Conservation (phyloP, 2,888 invertebrate species). For the Aphodius sticticus region DNA sequence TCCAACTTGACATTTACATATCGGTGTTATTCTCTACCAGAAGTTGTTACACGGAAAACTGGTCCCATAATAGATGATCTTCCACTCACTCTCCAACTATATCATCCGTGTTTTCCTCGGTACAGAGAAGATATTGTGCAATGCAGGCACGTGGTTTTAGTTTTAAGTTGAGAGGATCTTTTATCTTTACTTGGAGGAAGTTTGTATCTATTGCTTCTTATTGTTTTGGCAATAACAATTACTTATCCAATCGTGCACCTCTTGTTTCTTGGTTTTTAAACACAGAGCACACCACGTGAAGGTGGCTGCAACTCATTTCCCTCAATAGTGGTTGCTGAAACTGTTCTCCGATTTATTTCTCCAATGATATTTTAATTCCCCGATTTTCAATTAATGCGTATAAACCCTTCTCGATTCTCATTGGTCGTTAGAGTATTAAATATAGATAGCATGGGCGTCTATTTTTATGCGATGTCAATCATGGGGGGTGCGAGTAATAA, state of each 20-base stretch:
- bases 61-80: conserved; percentile 18
- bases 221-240: no score
- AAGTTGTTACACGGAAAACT: conserved; percentile 19
- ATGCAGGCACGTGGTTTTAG: background rate
- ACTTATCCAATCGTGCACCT: no score
- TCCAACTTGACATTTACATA: conserved; percentile 24
- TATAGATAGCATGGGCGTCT: background rate
- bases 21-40: conserved; percentile 22
- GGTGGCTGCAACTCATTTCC: no score
- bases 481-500: background rate
- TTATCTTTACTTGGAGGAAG: no score
- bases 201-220: no score
- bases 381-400: background rate
- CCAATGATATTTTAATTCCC: background rate
- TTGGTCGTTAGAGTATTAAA: background rate
- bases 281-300: no score
- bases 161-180: no score
- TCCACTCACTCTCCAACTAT: background rate
- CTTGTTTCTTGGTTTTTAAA: no score
- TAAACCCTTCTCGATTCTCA: background rate
- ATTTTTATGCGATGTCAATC: background rate
- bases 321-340: no score
- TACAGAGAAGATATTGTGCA: conserved; percentile 24
- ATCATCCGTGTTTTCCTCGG: background rate
- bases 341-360: no score